Evolutionary conservation across 2,888 invertebrate genomes (phyloP), one percentile per base, ranked within the genome.

Genomic region (Brachylomia viminalis): DNA sequence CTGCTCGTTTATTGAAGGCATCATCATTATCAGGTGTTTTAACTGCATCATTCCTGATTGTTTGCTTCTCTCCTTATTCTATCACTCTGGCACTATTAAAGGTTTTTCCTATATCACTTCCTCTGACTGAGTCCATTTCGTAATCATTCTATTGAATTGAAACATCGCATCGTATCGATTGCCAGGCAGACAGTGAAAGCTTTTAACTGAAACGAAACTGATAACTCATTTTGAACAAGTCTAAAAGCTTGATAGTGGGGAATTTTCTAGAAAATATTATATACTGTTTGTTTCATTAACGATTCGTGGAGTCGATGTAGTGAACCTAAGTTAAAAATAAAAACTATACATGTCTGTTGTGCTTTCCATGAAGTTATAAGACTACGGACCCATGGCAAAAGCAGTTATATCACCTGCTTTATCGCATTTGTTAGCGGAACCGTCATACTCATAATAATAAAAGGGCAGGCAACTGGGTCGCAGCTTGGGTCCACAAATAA

Each of bases 401-500:
- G 17, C 6, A 23, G 27, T 13, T 45, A 42, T 13, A 69, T 7
- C 49, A 52, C 23, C 13, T 17, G n/a, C 6, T 2, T n/a, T 23
- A 56, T n/a, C 23, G 33, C 1, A 42, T 38, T 58, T 65, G 61
- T 56, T 64, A 49, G 33, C n/a, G n/a, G 56, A 47, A 49, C n/a
- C 0, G 7, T 49, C 38, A 27, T 27, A 38, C 49, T 30, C 20
- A 45, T 62, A 73, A 64, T 33, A 68, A 67, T 56, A 64, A 76
- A 74, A 58, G 15, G n/a, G 3, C 33, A 54, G 10, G 47, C n/a
- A 68, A n/a, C 23, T 38, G 30, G 6, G 23, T 30, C 52, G 61
- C 68, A 81, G 61, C 38, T 80, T 58, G 56, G 33, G 45, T 61
- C 42, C 56, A 42, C 23, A 49, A 67, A 75, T 85, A 81, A 80